These are phyloP conservation scores for Aphodius granarius DNA, from an alignment of 2,888 invertebrate species.

Conservation along the genomic window DNA sequence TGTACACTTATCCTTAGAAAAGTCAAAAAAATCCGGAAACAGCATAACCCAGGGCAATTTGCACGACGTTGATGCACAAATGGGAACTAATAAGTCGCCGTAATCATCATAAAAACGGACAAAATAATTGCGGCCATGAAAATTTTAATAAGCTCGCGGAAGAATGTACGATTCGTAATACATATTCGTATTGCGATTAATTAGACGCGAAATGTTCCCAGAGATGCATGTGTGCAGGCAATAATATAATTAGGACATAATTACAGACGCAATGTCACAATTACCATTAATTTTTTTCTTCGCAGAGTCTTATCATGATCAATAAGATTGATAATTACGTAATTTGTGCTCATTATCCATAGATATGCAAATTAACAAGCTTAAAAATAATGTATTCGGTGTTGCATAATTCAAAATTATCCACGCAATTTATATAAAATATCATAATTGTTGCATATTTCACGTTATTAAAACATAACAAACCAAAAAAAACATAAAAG, in stretches of 20 bases:
- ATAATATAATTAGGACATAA: neutral
- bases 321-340: neutral
- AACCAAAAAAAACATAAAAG: neutral
- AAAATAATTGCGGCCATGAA: neutral
- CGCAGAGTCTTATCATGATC: neutral
- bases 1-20: too few species aligned
- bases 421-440: too few species aligned
- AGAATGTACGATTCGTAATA: neutral
- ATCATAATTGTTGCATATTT: too few species aligned
- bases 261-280: neutral
- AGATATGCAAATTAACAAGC: neutral
- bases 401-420: neutral
- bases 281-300: neutral
- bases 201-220: neutral
- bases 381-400: neutral
- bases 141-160: neutral
- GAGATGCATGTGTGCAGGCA: neutral
- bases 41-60: neutral
- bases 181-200: neutral
- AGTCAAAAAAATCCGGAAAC: neutral
- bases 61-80: neutral
- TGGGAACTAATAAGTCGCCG: neutral
- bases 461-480: too few species aligned
- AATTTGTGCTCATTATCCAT: neutral
- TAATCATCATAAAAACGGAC: neutral